These are phyloP conservation scores for Seriola dumerili DNA, from an alignment of 2,113 vertebrate species.

Conservation along the genomic window DNA sequence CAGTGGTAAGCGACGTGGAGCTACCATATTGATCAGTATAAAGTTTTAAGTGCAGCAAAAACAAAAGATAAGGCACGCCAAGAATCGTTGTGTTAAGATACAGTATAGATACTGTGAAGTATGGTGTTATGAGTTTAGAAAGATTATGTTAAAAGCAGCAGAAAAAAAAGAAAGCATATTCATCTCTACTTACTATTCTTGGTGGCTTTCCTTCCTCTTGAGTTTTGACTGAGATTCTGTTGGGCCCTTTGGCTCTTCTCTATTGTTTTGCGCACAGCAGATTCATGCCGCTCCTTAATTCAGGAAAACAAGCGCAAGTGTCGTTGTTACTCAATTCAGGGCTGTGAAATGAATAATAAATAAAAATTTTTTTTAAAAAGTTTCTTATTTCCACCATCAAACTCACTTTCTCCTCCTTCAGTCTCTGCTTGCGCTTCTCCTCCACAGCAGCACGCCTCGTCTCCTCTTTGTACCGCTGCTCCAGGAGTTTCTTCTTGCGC, in stretches of 20 bases:
- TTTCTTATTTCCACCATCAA: neutral
- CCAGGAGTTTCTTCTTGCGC: slow-evolving; percentile 90
- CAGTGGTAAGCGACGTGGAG: slow-evolving; percentile 89
- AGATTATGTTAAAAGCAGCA: slow-evolving; percentile 16
- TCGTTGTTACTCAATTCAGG: neutral
- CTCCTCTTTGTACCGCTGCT: slow-evolving; percentile 91
- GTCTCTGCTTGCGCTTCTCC: slow-evolving; percentile 90
- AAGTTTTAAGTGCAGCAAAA: slow-evolving; percentile 53
- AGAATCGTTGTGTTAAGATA: slow-evolving; percentile 39
- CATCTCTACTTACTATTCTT: slow-evolving; percentile 79
- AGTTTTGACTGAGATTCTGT: slow-evolving; percentile 85
- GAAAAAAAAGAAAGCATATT: neutral
- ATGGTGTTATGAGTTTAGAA: slow-evolving; percentile 27
- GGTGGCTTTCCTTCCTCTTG: slow-evolving; percentile 86
- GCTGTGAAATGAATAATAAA: slow-evolving; percentile 1
- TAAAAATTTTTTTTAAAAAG: neutral
- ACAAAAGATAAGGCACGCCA: slow-evolving; percentile 47
- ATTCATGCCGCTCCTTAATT: slow-evolving; percentile 92
- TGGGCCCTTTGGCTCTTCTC: slow-evolving; percentile 92
- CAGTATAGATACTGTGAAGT: slow-evolving; percentile 15
- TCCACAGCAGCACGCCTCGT: slow-evolving; percentile 90
- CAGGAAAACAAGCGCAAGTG: slow-evolving; percentile 34
- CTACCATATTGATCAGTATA: slow-evolving; percentile 78
- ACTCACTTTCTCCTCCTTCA: slow-evolving; percentile 92
- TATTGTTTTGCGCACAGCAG: slow-evolving; percentile 90